phyloP scores from a whole-genome alignment of 2,113 vertebrate species.

The Pionites leucogaster region DNA sequence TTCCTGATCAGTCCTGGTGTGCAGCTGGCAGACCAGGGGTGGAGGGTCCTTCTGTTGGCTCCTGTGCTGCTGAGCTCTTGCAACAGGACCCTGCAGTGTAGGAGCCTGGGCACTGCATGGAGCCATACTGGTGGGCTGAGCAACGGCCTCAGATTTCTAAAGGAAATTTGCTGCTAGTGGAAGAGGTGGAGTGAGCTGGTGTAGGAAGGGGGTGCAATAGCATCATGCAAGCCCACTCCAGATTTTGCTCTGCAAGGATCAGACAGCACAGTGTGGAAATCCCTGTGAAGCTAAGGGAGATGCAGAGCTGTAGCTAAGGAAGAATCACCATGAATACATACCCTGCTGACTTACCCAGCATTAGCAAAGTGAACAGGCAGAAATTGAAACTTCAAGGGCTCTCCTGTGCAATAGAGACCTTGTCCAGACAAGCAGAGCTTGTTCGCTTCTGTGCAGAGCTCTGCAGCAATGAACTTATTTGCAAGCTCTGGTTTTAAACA shows the following conservation, averaged over 20 bases:
- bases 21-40: neutral
- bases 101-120: neutral
- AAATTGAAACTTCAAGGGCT: neutral
- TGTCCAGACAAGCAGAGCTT: neutral
- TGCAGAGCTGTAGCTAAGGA: neutral
- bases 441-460: neutral
- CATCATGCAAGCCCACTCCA: rapidly evolving
- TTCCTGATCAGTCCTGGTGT: neutral
- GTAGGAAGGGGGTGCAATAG: neutral
- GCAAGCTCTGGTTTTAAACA: neutral
- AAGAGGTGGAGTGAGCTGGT: rapidly evolving
- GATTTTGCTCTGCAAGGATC: neutral
- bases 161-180: neutral
- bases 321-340: neutral
- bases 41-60: neutral
- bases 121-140: neutral
- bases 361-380: neutral
- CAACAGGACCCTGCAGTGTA: neutral
- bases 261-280: neutral
- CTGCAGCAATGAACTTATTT: neutral
- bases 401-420: neutral
- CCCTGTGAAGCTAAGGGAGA: neutral
- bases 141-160: rapidly evolving
- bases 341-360: neutral
- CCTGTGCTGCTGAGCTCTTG: neutral